Conservation (phyloP, 2,797 vertebrate genomes). For the Pterois miles region DNA sequence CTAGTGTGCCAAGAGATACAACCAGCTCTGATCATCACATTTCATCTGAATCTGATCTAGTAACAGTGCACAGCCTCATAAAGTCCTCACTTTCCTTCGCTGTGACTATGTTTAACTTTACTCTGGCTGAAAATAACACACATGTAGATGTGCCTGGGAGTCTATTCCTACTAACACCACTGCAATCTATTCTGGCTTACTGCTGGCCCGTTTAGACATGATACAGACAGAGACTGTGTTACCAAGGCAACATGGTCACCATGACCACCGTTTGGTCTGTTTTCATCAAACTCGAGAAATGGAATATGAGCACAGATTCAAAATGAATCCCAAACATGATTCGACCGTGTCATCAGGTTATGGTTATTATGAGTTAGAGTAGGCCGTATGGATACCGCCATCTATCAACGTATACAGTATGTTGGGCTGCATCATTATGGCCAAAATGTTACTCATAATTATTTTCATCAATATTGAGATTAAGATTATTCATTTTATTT, state of each 20-base stretch:
- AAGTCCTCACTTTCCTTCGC: background rate
- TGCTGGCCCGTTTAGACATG: conserved; percentile 5
- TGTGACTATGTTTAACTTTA: conserved; percentile 11
- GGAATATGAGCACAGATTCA: background rate
- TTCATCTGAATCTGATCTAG: too few relatives aligned
- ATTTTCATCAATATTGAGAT: too few relatives aligned
- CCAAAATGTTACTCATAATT: too few relatives aligned
- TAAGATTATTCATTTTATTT: too few relatives aligned
- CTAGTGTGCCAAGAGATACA: background rate
- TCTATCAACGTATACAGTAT: too few relatives aligned
- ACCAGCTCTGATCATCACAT: background rate
- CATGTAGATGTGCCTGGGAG: background rate
- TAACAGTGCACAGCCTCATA: background rate
- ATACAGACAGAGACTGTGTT: conserved; percentile 12
- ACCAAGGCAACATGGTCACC: conserved; percentile 44
- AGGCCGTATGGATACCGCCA: too few relatives aligned
- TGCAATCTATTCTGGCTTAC: conserved; percentile 12
- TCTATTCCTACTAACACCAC: conserved; percentile 5
- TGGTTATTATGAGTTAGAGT: too few relatives aligned
- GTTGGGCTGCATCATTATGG: too few relatives aligned
- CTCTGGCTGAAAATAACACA: conserved; percentile 10
- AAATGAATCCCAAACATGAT: background rate
- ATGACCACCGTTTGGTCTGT: background rate
- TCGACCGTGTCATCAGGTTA: background rate
- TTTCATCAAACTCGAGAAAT: conserved; percentile 2